Base-by-base conservation (phyloP, 2,113 vertebrate genomes). In the Myotis lucifugus region DNA sequence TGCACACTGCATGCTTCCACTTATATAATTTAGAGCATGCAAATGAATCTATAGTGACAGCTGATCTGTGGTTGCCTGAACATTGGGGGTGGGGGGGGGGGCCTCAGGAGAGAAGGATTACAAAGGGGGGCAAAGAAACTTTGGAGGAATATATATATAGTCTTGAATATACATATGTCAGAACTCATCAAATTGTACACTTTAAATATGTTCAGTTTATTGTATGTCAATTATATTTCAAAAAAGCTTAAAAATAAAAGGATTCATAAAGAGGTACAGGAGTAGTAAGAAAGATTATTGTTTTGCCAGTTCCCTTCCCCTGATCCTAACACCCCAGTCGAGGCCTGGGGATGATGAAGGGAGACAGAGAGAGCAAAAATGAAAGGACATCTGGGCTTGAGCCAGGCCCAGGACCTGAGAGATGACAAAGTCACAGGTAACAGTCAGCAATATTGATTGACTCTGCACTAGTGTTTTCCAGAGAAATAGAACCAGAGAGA, bases 1-100 rank as follows among this genome's bases (percentile, higher is more conserved):
- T 83, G 42, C 93, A 85, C 56, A 95, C 85, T 94, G 90, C 77
- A 90, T 34, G 67, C 85, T 97, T 96, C 96, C 95, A 96, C 96
- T 96, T 96, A 90, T 93, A 92, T 93, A 93, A 96, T 88, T 95
- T 92, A 95, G 93, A 88, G 91, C 89, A 94, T 96, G 95, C 95
- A 97, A 93, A 96, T 96, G 96, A 94, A 66, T 79, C 85, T 52
- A 88, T 88, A 86, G 84, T 94, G 95, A 96, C 85, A 95, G 84
- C 92, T 93, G 85, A 94, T 81, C 67, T 27, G 79, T 89, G 85
- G 72, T 77, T 97, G 96, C 91, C 90, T 93, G 92, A 94, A 88
- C 85, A 91, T 11, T 54, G 40, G 86, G 67, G 67, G 88, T 32
- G 34, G 74, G 42, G 27, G n/a, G n/a, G n/a, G n/a, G n/a, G n/a